phyloP scores from a whole-genome alignment of 1,140 invertebrate species.

The Ephestia elutella region DNA sequence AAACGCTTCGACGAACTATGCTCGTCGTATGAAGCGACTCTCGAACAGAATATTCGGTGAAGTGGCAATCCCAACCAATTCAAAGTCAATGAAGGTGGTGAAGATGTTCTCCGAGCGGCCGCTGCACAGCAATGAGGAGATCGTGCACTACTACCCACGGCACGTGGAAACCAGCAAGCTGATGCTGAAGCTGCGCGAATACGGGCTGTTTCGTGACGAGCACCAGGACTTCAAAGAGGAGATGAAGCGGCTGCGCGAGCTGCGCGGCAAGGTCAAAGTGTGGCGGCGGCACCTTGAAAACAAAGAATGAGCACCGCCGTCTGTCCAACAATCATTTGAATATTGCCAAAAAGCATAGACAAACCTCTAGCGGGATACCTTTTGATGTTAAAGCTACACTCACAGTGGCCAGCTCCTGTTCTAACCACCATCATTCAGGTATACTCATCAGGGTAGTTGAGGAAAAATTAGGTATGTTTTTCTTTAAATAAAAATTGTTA shows the following conservation, averaged over 20 bases:
- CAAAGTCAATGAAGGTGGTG: conserved; percentile 88
- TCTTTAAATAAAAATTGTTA: too few relatives aligned
- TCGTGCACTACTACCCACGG: conserved; percentile 90
- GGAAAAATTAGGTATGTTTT: too few relatives aligned
- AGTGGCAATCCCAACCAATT: conserved; percentile 83
- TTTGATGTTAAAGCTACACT: too few relatives aligned
- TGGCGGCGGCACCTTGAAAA: conserved; percentile 48
- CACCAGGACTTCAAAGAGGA: conserved; percentile 95
- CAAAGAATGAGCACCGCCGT: conserved; percentile 10
- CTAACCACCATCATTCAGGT: too few relatives aligned
- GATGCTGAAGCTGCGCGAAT: conserved; percentile 82
- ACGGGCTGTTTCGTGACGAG: conserved; percentile 91
- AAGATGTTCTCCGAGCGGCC: conserved; percentile 85
- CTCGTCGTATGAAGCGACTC: conserved; percentile 87
- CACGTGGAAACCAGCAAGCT: conserved; percentile 83
- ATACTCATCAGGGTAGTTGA: too few relatives aligned
- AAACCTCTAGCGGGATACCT: too few relatives aligned
- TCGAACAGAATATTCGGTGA: conserved; percentile 94
- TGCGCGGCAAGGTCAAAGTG: conserved; percentile 84
- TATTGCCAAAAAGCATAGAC: conserved; percentile 22
- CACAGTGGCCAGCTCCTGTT: too few relatives aligned
- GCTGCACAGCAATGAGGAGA: conserved; percentile 81
- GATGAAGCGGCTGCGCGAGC: conserved; percentile 82
- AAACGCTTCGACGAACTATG: conserved; percentile 84
- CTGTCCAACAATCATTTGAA: too few relatives aligned